Evolutionary conservation across 1,140 invertebrate species (phyloP), one percentile per base, ranked within the genome.

Genomic region (Cyrtorhinus lividipennis): DNA sequence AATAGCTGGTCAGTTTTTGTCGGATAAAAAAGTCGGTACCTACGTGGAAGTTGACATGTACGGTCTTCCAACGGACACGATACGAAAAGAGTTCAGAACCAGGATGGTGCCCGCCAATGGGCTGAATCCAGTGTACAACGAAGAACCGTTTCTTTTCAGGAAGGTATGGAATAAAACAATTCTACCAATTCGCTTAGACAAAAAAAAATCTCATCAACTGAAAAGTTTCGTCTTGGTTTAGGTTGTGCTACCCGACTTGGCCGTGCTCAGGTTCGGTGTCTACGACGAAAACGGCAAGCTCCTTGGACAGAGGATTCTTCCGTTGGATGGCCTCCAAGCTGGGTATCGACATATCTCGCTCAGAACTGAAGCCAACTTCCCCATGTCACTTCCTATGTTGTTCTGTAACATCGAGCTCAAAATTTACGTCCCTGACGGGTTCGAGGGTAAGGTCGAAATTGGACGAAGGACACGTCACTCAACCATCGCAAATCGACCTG

Each of bases 1-100:
- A 2, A 98, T 99, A 71, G 96, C 96, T 53, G 97, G 97, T 0
- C 97, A 99, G 78, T 99, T 99, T 77, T 83, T 99, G 68, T 98
- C 95, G 0, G 97, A 99, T 73, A 97, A 97, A 75, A 98, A 98
- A 76, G 91, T 89, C 48, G 95, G 95, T 8, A 99, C 97, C 1
- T 99, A 98, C 75, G 97, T 99, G 10, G 96, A 99, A 76, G 96
- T 99, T 24, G 96, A 99, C 75, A 99, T 99, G 97, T 99, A 98
- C 76, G 96, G 96, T 57, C 78, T 99, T 67, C 95, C 97, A 1
- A 95, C 97, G 0, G 97, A 99, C 76, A 99, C 96, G 24, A 99
- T 99, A 68, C 80, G 95, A 24, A 96, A 95, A 74, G 97, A 99
- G 77, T 99, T 98, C 73, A 82, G 94, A 18, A 99, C 97, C 0